A percentile compares a stretch with the other conserved stretches of the same genome.
phyloP scores from a whole-genome alignment of 2,888 invertebrate species.

The Magallana nippona region DNA sequence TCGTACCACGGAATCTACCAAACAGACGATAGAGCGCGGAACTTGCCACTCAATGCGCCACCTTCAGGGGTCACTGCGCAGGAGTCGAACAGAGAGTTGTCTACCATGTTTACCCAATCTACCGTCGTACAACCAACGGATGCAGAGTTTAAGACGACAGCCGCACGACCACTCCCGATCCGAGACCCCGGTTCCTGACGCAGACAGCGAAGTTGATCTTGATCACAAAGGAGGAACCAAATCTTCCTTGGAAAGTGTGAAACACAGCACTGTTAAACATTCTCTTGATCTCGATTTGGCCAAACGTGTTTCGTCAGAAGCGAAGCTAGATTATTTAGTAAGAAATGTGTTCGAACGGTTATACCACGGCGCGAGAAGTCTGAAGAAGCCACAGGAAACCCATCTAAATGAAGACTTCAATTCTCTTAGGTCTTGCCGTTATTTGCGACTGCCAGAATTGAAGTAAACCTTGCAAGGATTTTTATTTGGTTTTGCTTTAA shows the following conservation, averaged over 20 bases:
- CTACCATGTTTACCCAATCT: conserved; percentile 14
- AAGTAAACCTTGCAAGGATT: background rate
- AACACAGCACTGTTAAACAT: background rate
- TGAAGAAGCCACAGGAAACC: background rate
- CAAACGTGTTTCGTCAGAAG: conserved; percentile 34
- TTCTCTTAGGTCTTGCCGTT: conserved; percentile 32
- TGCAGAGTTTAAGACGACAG: background rate
- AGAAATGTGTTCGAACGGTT: conserved; percentile 41
- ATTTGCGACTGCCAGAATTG: conserved; percentile 29
- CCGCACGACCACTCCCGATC: background rate
- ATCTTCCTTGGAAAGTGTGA: background rate
- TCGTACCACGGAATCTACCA: background rate
- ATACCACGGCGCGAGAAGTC: background rate
- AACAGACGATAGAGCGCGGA: background rate
- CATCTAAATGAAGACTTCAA: background rate
- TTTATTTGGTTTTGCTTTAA: no score
- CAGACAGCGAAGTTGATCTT: conserved; percentile 5
- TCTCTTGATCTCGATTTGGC: conserved; percentile 29
- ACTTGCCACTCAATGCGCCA: conserved; percentile 1
- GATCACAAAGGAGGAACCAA: conserved; percentile 18
- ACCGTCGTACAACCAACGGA: conserved; percentile 15
- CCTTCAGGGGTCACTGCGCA: conserved; percentile 25
- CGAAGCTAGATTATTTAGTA: conserved; percentile 30
- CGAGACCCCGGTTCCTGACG: conserved; percentile 4
- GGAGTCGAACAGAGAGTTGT: conserved; percentile 34